These are phyloP conservation scores for Darevskia nairensis DNA, from an alignment of 2,797 vertebrate species.

Conservation along the genomic window DNA sequence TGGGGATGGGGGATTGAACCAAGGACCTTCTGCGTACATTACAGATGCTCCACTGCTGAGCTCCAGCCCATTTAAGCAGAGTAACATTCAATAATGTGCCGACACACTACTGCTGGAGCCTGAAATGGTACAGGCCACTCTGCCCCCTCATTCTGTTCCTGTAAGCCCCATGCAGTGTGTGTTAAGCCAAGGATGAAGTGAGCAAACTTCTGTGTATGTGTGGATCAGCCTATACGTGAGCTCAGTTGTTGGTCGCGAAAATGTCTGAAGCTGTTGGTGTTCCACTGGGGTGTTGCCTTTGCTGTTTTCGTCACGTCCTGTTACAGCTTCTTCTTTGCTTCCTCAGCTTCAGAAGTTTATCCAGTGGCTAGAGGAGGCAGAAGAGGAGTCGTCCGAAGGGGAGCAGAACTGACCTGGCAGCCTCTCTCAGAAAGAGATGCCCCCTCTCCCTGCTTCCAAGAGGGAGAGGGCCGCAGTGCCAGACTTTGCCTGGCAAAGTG, in stretches of 20 bases:
- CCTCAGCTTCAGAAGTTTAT: constrained; percentile 93
- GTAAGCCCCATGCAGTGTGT: background rate
- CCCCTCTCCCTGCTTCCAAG: constrained; percentile 55
- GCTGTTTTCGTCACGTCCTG: background rate
- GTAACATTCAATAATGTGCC: no score
- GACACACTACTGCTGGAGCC: background rate
- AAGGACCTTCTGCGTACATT: fast-evolving
- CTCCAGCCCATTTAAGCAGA: no score
- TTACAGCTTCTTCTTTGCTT: constrained; percentile 12
- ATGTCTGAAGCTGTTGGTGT: background rate
- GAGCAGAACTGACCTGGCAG: constrained; percentile 78
- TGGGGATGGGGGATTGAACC: no score
- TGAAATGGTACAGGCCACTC: background rate
- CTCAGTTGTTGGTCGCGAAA: background rate
- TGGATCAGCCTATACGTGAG: background rate
- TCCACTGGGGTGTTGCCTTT: background rate
- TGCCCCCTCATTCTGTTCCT: background rate
- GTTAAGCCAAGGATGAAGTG: background rate
- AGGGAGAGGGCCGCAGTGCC: constrained; percentile 4
- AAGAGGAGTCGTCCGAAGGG: constrained; percentile 92
- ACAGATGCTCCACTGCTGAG: background rate
- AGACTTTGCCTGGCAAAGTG: constrained; percentile 29
- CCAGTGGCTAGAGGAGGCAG: constrained; percentile 95
- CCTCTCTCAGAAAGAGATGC: constrained; percentile 41
- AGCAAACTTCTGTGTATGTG: background rate